Conservation (phyloP, 2,113 vertebrate genomes). For the Campylorhamphus procurvoides region DNA sequence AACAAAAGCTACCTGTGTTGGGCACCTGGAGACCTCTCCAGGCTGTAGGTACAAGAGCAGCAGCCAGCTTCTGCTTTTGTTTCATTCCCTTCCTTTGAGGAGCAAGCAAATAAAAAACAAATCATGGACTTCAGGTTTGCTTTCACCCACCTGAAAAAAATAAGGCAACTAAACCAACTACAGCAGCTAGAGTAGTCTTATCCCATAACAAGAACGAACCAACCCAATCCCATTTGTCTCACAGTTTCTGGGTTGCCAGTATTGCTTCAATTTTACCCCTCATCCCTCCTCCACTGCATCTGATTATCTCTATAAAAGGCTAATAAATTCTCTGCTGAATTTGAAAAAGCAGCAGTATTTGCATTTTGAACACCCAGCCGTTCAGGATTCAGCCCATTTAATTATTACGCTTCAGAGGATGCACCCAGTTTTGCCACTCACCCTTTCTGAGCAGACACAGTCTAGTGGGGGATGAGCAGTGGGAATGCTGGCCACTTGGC, state of each 20-base stretch:
- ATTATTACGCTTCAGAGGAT: neutral
- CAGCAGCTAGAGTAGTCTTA: neutral
- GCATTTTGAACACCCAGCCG: neutral
- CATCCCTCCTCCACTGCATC: neutral
- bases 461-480: neutral
- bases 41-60: neutral
- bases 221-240: neutral
- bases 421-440: neutral
- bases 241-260: neutral
- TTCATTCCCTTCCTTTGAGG: neutral
- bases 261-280: neutral
- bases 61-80: neutral
- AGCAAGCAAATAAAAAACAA: neutral
- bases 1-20: neutral
- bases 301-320: constrained; percentile 7
- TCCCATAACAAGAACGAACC: neutral
- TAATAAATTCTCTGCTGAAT: constrained; percentile 25
- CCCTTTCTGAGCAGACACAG: neutral
- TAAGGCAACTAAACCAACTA: neutral
- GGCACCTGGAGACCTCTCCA: neutral
- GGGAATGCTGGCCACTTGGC: rapidly evolving
- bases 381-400: neutral
- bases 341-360: constrained; percentile 5
- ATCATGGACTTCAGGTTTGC: neutral
- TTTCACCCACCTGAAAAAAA: neutral